Conservation (phyloP, 2,888 invertebrate species). For the Caprella mutica region DNA sequence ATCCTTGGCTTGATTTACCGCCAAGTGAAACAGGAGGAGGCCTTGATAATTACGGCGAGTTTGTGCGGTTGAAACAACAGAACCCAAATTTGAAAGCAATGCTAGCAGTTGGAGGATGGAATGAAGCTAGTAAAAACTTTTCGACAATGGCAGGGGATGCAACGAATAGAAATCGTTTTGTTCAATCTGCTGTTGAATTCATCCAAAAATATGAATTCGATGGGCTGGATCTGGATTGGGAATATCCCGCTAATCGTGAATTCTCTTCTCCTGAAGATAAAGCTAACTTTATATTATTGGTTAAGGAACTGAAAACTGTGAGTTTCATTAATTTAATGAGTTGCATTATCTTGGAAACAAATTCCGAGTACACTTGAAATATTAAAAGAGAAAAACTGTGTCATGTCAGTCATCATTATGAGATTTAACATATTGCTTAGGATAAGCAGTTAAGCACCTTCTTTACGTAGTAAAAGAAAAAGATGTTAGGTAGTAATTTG, state of each 20-base stretch:
- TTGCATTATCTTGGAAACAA: too few species aligned
- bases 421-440: too few species aligned
- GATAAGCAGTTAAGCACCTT: too few species aligned
- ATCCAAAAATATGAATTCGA: conserved; percentile 62
- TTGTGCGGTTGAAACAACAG: conserved; percentile 34
- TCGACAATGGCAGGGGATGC: conserved; percentile 40
- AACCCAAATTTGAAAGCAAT: conserved; percentile 49
- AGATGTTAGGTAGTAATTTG: too few species aligned
- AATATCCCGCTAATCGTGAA: conserved; percentile 53
- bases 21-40: too few species aligned
- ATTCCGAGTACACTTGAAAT: too few species aligned
- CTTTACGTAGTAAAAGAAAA: too few species aligned
- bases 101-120: conserved; percentile 53
- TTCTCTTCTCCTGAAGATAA: conserved; percentile 62
- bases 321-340: too few species aligned
- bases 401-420: too few species aligned
- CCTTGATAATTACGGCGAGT: conserved; percentile 22
- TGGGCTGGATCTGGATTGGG: conserved; percentile 57
- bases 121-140: conserved; percentile 43
- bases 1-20: conserved; percentile 18
- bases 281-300: conserved; percentile 61
- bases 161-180: conserved; percentile 45
- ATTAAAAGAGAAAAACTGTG: too few species aligned
- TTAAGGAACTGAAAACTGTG: conserved; percentile 50
- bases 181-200: conserved; percentile 57